Conservation (phyloP, 2,797 vertebrate genomes). For the Poecilia picta region DNA sequence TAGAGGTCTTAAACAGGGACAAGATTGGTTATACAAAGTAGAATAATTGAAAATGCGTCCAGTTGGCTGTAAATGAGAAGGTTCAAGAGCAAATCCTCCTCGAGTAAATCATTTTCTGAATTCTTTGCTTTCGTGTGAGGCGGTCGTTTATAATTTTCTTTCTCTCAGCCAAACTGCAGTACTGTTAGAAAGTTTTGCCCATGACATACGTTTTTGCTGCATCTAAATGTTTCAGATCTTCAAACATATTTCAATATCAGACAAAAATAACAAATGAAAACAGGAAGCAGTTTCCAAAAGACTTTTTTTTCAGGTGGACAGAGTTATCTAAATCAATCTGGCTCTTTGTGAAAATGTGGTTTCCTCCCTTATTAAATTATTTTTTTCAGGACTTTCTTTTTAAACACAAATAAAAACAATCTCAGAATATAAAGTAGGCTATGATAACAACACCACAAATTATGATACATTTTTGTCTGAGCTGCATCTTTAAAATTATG, state of each 20-base stretch:
- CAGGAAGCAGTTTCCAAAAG: background rate
- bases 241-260: background rate
- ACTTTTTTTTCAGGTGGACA: background rate
- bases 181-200: background rate
- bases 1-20: slow-evolving; percentile 36
- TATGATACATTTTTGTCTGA: too few species aligned
- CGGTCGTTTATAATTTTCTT: background rate
- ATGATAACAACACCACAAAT: background rate
- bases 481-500: too few species aligned
- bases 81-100: background rate
- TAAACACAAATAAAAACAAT: background rate
- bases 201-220: background rate
- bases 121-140: background rate
- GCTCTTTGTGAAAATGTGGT: background rate
- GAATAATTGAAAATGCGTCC: background rate
- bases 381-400: background rate
- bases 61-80: background rate
- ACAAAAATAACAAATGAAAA: background rate
- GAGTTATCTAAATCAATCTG: background rate
- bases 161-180: background rate
- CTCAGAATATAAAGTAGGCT: background rate
- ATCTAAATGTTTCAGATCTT: background rate
- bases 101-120: background rate
- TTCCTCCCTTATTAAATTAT: background rate
- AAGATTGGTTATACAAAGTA: background rate